These are phyloP conservation scores for Serinus canaria DNA, from an alignment of 2,113 vertebrate species.

Conservation along the genomic window DNA sequence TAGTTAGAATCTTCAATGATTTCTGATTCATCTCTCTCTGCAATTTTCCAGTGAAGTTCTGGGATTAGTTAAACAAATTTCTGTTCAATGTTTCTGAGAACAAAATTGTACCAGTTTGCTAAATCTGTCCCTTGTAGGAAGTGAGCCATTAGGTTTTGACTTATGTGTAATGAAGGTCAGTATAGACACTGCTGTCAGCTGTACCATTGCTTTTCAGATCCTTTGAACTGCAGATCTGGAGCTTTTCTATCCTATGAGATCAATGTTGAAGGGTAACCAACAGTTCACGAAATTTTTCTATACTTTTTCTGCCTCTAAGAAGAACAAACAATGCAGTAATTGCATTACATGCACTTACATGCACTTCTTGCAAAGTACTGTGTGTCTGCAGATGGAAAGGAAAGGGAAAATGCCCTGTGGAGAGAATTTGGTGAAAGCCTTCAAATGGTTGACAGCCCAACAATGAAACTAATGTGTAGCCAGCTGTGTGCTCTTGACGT, in stretches of 20 bases:
- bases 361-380: background rate
- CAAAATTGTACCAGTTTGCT: background rate
- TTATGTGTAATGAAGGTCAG: background rate
- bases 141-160: background rate
- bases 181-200: background rate
- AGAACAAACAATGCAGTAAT: background rate
- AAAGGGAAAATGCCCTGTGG: background rate
- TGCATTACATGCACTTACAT: background rate
- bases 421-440: constrained; percentile 6
- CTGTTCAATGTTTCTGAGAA: background rate
- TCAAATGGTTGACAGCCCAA: constrained; percentile 13
- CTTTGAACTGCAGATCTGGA: background rate
- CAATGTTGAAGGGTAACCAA: background rate
- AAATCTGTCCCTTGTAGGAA: background rate
- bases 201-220: background rate
- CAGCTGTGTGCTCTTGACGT: background rate
- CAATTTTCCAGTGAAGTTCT: background rate
- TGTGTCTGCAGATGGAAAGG: background rate
- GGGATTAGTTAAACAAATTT: background rate
- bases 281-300: background rate
- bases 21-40: background rate
- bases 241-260: background rate
- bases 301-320: background rate
- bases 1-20: background rate
- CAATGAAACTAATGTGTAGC: constrained; percentile 7